phyloP scores from a whole-genome alignment of 2,113 vertebrate species.

The Pungitius pungitius region DNA sequence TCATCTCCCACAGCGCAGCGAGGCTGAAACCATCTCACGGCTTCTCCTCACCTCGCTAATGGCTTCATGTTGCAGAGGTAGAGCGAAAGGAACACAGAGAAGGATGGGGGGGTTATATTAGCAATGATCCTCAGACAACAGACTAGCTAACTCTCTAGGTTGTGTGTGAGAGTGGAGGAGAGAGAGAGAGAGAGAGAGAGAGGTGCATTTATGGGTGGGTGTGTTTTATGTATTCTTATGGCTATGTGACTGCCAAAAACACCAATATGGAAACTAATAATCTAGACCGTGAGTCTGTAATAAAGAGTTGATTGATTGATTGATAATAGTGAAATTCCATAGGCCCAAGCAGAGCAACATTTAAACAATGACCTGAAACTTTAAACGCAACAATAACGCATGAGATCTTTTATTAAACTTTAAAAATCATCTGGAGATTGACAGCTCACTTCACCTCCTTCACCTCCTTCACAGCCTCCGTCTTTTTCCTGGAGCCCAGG shows the following conservation, averaged over 20 bases:
- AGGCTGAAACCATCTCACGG: slow-evolving; percentile 48
- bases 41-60: slow-evolving; percentile 37
- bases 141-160: slow-evolving; percentile 22
- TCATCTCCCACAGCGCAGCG: slow-evolving; percentile 39
- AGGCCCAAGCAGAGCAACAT: not conserved
- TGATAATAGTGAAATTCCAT: slow-evolving; percentile 27
- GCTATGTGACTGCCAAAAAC: not conserved
- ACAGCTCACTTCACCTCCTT: slow-evolving; percentile 53
- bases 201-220: not conserved
- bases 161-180: not conserved
- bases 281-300: too few species aligned
- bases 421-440: slow-evolving; percentile 33
- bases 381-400: slow-evolving; percentile 1
- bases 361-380: not conserved
- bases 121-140: slow-evolving; percentile 41
- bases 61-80: slow-evolving; percentile 33
- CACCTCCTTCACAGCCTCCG: slow-evolving; percentile 35
- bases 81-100: slow-evolving; percentile 12
- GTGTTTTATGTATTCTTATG: not conserved
- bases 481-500: slow-evolving; percentile 31
- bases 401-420: slow-evolving; percentile 17
- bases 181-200: too few species aligned
- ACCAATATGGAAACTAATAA: slow-evolving; percentile 25
- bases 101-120: slow-evolving; percentile 46
- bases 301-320: too few species aligned